Evolutionary conservation across 1,140 invertebrate genomes (phyloP).

Genomic region (Drosophila guanche): DNA sequence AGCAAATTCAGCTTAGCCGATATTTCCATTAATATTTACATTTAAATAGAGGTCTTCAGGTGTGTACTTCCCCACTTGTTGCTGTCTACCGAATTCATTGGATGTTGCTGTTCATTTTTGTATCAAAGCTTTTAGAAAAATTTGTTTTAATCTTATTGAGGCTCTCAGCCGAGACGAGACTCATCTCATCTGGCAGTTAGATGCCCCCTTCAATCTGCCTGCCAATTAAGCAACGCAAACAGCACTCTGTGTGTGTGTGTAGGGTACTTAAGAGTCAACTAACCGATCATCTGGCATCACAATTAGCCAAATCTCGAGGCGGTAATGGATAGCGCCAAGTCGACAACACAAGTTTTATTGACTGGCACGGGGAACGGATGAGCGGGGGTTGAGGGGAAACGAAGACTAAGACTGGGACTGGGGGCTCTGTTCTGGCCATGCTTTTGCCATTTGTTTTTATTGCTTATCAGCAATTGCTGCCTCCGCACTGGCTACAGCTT

Average conservation of each 20-base stretch:
- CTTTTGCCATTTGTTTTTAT: constrained; percentile 74
- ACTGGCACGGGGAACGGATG: constrained; percentile 12
- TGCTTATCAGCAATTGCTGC: constrained; percentile 72
- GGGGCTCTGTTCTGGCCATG: constrained; percentile 28
- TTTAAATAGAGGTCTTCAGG: not conserved
- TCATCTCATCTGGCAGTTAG: constrained; percentile 11
- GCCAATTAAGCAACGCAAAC: constrained; percentile 43
- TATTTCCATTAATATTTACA: not conserved
- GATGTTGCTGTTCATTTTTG: constrained; percentile 14
- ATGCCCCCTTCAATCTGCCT: constrained; percentile 24
- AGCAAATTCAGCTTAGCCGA: no score
- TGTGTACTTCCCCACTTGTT: not conserved
- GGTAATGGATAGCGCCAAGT: constrained; percentile 66
- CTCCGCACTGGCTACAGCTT: constrained; percentile 24
- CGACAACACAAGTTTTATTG: constrained; percentile 64
- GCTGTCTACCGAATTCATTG: constrained; percentile 12
- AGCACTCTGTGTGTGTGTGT: constrained; percentile 10
- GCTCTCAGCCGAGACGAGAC: constrained; percentile 7
- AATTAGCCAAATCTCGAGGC: constrained; percentile 58
- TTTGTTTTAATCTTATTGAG: constrained; percentile 30
- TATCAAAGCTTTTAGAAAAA: constrained; percentile 39
- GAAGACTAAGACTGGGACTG: not conserved
- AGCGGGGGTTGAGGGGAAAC: no score
- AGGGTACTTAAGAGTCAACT: constrained; percentile 47
- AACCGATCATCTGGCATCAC: constrained; percentile 59